Conservation (phyloP, 2,888 invertebrate species). For the Cordylochernes scorpioides region DNA sequence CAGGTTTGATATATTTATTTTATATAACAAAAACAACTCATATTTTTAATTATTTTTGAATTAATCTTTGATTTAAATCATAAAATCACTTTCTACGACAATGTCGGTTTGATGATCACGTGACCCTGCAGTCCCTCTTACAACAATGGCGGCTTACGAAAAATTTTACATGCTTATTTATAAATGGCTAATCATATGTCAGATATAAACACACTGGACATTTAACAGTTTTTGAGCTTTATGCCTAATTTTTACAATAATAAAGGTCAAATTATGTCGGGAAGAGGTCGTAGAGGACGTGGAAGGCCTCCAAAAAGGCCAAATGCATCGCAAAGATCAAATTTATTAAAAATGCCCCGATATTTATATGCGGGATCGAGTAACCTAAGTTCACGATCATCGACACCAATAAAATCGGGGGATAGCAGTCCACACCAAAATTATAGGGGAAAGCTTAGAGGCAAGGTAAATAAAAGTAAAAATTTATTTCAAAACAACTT, state of each 20-base stretch:
- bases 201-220: slow-evolving; percentile 1
- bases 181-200: slow-evolving; percentile 4
- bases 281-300: slow-evolving; percentile 11
- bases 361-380: slow-evolving; percentile 12
- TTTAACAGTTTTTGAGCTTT: too few relatives aligned
- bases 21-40: too few relatives aligned
- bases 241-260: too few relatives aligned
- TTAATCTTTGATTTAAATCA: too few relatives aligned
- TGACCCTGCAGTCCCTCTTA: too few relatives aligned
- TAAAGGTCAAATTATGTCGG: slow-evolving; percentile 7
- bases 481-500: slow-evolving; percentile 9
- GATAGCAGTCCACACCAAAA: slow-evolving; percentile 10
- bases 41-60: too few relatives aligned
- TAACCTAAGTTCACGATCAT: slow-evolving; percentile 9
- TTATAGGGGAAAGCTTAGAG: slow-evolving; percentile 10
- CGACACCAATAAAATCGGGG: slow-evolving; percentile 6
- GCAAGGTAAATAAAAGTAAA: slow-evolving; percentile 6
- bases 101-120: too few relatives aligned
- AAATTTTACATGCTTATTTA: slow-evolving; percentile 7
- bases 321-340: slow-evolving; percentile 9
- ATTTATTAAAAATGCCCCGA: slow-evolving; percentile 12
- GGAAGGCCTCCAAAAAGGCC: slow-evolving; percentile 12
- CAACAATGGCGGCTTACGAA: slow-evolving; percentile 10
- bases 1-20: too few relatives aligned
- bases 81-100: too few relatives aligned